Percentiles rank a stretch among this genome's conserved stretches.
Evolutionary conservation across 2,888 invertebrate genomes (phyloP).

Genomic region (Caenorhabditis sulstoni): DNA sequence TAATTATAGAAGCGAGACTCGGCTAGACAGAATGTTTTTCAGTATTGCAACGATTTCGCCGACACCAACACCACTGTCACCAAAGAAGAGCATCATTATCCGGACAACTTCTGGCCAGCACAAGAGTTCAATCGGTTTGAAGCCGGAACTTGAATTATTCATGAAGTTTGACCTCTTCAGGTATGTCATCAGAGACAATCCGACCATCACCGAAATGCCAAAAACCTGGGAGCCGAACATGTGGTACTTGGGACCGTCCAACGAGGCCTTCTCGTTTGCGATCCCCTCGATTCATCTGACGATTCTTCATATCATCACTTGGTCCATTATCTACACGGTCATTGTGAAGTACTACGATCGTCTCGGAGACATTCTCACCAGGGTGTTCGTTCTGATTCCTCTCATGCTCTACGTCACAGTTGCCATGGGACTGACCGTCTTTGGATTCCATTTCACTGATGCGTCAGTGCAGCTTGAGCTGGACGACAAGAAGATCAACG

Average conservation of each 20-base stretch:
- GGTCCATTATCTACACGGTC: conserved; percentile 54
- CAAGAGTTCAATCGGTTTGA: conserved; percentile 71
- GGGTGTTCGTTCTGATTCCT: conserved; percentile 61
- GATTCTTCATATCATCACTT: conserved; percentile 54
- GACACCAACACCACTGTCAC: conserved; percentile 52
- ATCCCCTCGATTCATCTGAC: conserved; percentile 60
- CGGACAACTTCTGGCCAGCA: conserved; percentile 73
- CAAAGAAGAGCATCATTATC: conserved; percentile 49
- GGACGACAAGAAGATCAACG: conserved; percentile 51
- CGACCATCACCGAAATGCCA: conserved; percentile 28
- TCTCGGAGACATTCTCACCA: conserved; percentile 51
- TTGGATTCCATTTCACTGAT: conserved; percentile 49
- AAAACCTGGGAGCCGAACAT: conserved; percentile 65
- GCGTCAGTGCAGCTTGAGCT: conserved; percentile 14
- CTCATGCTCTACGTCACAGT: conserved; percentile 57
- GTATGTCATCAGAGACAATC: conserved; percentile 60
- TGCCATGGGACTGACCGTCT: conserved; percentile 60
- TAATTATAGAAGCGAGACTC: too few relatives aligned
- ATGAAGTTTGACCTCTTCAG: conserved; percentile 35
- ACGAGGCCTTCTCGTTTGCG: conserved; percentile 56
- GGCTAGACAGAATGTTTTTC: neutral
- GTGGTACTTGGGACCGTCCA: conserved; percentile 65
- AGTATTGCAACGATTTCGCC: conserved; percentile 52
- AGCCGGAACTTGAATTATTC: neutral
- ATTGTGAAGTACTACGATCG: conserved; percentile 53